These are phyloP conservation scores for Neoaliturus tenellus DNA, from an alignment of 2,888 invertebrate genomes.

Conservation along the genomic window DNA sequence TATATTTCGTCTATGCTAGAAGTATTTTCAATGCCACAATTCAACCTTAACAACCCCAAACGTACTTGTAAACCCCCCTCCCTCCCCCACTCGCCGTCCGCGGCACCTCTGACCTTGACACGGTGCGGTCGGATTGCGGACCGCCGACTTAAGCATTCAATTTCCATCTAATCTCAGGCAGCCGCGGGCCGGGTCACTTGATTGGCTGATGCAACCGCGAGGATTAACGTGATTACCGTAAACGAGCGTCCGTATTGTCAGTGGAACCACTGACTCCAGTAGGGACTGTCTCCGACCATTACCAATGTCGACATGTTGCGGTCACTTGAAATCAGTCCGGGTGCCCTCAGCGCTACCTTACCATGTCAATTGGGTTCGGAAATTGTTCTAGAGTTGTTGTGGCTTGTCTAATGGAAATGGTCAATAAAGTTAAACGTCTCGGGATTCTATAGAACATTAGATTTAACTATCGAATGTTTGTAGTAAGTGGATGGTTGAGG, in stretches of 20 bases:
- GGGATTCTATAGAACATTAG: too few relatives aligned
- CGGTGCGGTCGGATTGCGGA: not conserved
- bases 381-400: too few relatives aligned
- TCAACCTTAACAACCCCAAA: too few relatives aligned
- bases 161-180: conserved; percentile 1
- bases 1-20: too few relatives aligned
- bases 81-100: not conserved
- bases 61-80: too few relatives aligned
- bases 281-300: not conserved
- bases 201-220: not conserved
- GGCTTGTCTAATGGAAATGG: too few relatives aligned
- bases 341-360: too few relatives aligned
- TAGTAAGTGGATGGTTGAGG: too few relatives aligned
- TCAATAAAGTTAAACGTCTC: too few relatives aligned
- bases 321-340: too few relatives aligned
- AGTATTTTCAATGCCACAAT: too few relatives aligned
- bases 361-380: not conserved
- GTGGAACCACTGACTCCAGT: not conserved
- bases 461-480: too few relatives aligned
- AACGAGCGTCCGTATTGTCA: conserved; percentile 9
- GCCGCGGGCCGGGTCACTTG: not conserved
- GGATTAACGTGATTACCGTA: not conserved
- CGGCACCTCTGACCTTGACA: conserved; percentile 7
- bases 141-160: conserved; percentile 25
- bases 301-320: not conserved